A percentile compares a stretch with the other conserved stretches of the same genome.
Evolutionary conservation across 2,797 vertebrate genomes (phyloP).

Genomic region (Leucoraja ocellata): DNA sequence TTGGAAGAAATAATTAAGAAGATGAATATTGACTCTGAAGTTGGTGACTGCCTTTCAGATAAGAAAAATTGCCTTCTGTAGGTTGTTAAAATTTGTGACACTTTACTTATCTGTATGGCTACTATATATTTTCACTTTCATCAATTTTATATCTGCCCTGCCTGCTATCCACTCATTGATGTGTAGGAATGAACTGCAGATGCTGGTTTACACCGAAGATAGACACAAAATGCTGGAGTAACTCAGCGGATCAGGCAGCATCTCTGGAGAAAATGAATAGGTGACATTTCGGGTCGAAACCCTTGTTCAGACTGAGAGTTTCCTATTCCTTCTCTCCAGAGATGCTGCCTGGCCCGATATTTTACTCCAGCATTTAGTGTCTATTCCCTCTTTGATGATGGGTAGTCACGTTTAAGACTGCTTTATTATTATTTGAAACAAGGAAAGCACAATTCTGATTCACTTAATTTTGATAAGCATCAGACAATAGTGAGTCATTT

Average conservation of each 20-base stretch:
- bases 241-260: too few species aligned
- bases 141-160: not conserved
- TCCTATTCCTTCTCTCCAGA: too few species aligned
- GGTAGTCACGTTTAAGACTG: not conserved
- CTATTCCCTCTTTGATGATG: not conserved
- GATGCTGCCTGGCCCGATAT: too few species aligned
- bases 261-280: too few species aligned
- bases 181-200: too few species aligned
- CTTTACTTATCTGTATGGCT: not conserved
- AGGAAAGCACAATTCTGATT: not conserved
- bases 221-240: too few species aligned
- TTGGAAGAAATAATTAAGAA: not conserved
- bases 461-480: not conserved
- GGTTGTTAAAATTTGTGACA: not conserved
- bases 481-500: not conserved
- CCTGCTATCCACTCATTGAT: not conserved
- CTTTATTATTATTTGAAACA: not conserved
- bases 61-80: not conserved
- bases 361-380: too few species aligned
- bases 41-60: not conserved
- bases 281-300: too few species aligned
- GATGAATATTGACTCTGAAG: not conserved
- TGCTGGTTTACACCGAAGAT: too few species aligned
- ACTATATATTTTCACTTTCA: not conserved
- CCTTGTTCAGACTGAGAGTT: too few species aligned